Base-by-base conservation (phyloP, 2,113 vertebrate species). In the Piaya cayana region DNA sequence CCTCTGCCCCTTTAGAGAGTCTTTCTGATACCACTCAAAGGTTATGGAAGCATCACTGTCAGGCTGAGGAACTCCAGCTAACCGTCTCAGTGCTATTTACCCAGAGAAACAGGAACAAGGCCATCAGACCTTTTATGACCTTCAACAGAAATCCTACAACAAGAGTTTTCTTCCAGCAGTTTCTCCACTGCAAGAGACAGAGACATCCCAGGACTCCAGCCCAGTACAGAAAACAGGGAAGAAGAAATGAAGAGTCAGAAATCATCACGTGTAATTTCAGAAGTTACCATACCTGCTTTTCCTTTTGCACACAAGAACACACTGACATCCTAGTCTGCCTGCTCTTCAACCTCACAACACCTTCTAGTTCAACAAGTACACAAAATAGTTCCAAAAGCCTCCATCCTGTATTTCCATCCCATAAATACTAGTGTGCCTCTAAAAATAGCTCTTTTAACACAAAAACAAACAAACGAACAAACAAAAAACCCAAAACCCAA, bases 381-480 rank as follows among this genome's bases (percentile, higher is more conserved):
- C 7, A 19, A 43, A 72, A 63, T 15, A 50, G 26, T 34, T 43
- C 47, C 42, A 92, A 92, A 94, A 37, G 15, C 55, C 50, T 87
- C 42, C 53, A 76, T 47, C 83, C 76, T 75, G 6, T 34, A 50
- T 34, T 50, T 30, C 82, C 45, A 88, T 16, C 80, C 79, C 60
- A 80, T 49, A 50, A 62, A 37, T 76, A 93, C 63, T 39, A 81
- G 10, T 2, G 2, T 22, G 4, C n/a, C 63, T 88, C 76, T 53
- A 80, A 94, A 86, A 94, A 89, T 32, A 93, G 37, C 64, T 37
- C 47, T 32, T 34, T 49, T 49, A 71, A 72, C 52, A 85, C 68
- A 82, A 36, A 32, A 32, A 27, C 67, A 49, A 49, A 23, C 2
- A 5, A 27, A 16, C n/a, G 25, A 43, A 8, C 43, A 15, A 27